These are phyloP conservation scores for Telenomus remus DNA, from an alignment of 1,140 invertebrate genomes.

Conservation along the genomic window DNA sequence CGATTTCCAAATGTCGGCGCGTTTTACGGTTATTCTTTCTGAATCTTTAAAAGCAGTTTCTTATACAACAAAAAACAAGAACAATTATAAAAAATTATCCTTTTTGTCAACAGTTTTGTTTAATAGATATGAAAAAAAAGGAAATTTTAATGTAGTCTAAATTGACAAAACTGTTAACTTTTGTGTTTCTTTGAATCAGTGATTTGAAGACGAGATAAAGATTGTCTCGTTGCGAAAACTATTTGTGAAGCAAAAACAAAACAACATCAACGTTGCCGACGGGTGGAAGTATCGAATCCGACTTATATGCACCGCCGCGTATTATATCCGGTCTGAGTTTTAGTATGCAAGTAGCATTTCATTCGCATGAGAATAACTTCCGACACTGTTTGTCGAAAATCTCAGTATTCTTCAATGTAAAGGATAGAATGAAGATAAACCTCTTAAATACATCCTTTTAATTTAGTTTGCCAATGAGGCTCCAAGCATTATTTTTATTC, in stretches of 20 bases:
- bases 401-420: conserved; percentile 68
- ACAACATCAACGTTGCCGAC: conserved; percentile 49
- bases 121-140: too few species aligned
- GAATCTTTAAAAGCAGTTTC: conserved; percentile 47
- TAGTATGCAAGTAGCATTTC: conserved; percentile 71
- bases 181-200: neutral
- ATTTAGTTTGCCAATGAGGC: neutral
- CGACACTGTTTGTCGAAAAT: conserved; percentile 74
- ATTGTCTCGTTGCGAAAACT: too few species aligned
- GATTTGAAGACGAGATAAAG: too few species aligned
- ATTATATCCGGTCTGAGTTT: conserved; percentile 73
- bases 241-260: neutral
- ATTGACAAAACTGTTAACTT: neutral
- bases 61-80: conserved; percentile 22
- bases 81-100: too few species aligned
- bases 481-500: neutral
- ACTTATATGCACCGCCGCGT: conserved; percentile 66
- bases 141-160: too few species aligned
- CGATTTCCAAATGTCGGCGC: conserved; percentile 59
- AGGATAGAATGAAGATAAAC: conserved; percentile 44
- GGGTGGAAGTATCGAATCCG: conserved; percentile 62
- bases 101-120: too few species aligned
- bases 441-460: conserved; percentile 1
- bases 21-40: conserved; percentile 63
- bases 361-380: conserved; percentile 66